Evolutionary conservation across 2,888 invertebrate species (phyloP), one percentile per base, ranked within the genome.

Genomic region (Microctonus brassicae): DNA sequence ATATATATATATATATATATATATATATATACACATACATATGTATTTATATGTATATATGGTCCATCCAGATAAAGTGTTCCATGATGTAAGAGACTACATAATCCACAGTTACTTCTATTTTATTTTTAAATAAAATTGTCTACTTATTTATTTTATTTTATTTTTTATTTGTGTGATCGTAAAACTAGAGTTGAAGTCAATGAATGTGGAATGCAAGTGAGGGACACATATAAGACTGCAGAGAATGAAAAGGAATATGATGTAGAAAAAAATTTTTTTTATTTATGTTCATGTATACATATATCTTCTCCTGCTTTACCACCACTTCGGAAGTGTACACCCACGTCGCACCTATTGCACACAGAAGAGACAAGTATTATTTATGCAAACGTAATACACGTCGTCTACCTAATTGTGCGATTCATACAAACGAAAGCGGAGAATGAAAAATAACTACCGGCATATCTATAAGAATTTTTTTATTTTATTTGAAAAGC

Each of bases 351-450:
- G 6, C 7, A 7, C 11, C 29, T 47, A 47, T 17, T 7, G 9
- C 5, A 60, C 34, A 34, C 34, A 20, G 36, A 17, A 22, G 60
- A 60, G 34, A 33, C 33, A 11, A 22, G 11, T 29, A 20, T 82
- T 81, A 81, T 83, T 84, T 82, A 83, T 82, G 81, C 80, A 81
- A 83, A 80, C 78, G 76, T 77, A 81, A 81, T 82, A 81, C 80
- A 79, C n/a, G n/a, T n/a, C 71, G 78, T 79, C 74, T 77, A 78
- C 79, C 83, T 84, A 84, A 84, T 84, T 84, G 82, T 82, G 76
- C 79, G 74, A 42, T 39, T 34, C 64, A 61, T 57, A 42, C 61
- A 55, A 69, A 68, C 60, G 70, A 62, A 58, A 36, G 69, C 57
- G 4, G 7, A 29, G 3, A 29, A 5, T 3, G 29, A 29, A 57